These are phyloP conservation scores for Crotalus helleri DNA, from an alignment of 2,113 vertebrate species.

Conservation along the genomic window DNA sequence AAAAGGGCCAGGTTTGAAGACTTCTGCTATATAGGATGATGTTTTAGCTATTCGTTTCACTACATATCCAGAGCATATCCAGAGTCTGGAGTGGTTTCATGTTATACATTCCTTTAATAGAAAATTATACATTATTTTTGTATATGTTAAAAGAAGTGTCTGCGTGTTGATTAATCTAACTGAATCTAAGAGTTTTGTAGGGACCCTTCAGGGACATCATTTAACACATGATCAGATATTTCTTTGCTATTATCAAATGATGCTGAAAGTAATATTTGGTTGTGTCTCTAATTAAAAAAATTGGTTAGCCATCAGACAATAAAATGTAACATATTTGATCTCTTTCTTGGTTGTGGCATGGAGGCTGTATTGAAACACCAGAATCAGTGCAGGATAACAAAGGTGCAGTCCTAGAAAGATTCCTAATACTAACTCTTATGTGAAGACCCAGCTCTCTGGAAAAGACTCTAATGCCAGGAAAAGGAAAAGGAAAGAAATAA, in stretches of 20 bases:
- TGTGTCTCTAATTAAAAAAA: constrained; percentile 48
- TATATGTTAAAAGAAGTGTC: neutral
- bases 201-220: constrained; percentile 18
- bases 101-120: neutral
- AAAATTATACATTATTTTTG: neutral
- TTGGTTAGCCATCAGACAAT: constrained; percentile 39
- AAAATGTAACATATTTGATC: constrained; percentile 3
- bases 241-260: constrained; percentile 42
- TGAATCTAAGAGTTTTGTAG: constrained; percentile 16
- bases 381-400: neutral
- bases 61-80: neutral
- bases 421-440: neutral
- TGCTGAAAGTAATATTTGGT: constrained; percentile 33
- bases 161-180: neutral
- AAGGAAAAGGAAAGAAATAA: neutral
- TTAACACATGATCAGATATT: constrained; percentile 27
- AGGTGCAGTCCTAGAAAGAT: neutral
- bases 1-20: too few relatives aligned
- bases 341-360: neutral
- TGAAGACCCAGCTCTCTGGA: neutral
- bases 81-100: neutral
- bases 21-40: neutral
- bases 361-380: constrained; percentile 9
- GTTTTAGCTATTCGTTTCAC: neutral
- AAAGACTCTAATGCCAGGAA: neutral